A percentile compares a stretch with the other conserved stretches of the same genome.
These are phyloP conservation scores for Clamator glandarius DNA, from an alignment of 2,797 vertebrate species.

Conservation along the genomic window DNA sequence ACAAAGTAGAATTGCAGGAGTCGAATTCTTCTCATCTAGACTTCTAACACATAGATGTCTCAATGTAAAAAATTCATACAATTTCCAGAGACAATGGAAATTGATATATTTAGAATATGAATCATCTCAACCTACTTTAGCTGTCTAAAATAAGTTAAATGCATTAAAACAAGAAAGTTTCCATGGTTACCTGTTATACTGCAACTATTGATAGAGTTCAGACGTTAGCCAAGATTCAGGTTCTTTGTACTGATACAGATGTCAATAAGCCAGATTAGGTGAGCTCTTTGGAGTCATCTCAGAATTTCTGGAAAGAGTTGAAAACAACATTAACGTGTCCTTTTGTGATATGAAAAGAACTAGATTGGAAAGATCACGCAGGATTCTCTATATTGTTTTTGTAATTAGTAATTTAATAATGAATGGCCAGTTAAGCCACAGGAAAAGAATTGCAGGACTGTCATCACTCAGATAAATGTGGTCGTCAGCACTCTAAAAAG, in stretches of 20 bases:
- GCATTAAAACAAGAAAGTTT: not conserved
- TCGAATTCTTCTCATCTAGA: not conserved
- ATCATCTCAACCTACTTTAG: no score
- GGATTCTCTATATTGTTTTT: not conserved
- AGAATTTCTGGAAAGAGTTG: not conserved
- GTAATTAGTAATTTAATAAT: not conserved
- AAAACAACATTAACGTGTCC: not conserved
- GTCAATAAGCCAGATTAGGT: not conserved
- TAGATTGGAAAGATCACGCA: not conserved
- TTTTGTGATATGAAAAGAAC: not conserved
- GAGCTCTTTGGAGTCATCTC: not conserved
- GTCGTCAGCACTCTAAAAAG: not conserved
- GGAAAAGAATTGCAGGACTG: not conserved
- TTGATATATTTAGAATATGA: not conserved
- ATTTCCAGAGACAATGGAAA: not conserved
- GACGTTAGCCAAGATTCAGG: not conserved
- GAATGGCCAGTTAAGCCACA: not conserved
- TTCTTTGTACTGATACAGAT: not conserved
- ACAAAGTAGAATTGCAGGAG: not conserved
- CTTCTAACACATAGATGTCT: fast-evolving
- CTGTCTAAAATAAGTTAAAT: not conserved
- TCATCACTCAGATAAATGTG: not conserved
- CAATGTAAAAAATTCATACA: not conserved
- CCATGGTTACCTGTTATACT: not conserved
- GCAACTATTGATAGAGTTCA: not conserved